These are phyloP conservation scores for Okamejei kenojei DNA, from an alignment of 2,797 vertebrate species.

Conservation along the genomic window DNA sequence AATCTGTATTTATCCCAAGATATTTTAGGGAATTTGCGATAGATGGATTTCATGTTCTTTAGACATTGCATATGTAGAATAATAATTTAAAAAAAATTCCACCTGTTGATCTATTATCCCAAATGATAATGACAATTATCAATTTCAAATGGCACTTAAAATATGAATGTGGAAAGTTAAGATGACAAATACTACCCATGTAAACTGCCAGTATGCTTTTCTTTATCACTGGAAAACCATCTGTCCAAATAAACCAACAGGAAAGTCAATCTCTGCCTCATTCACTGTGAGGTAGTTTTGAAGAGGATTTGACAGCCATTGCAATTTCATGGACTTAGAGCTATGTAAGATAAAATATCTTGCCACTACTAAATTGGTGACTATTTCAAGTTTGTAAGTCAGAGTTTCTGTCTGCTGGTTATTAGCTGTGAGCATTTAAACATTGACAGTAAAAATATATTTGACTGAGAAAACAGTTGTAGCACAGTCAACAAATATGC, in stretches of 20 bases:
- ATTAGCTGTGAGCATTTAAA: neutral
- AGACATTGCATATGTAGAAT: neutral
- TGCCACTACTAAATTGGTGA: neutral
- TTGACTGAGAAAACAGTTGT: neutral
- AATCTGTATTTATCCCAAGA: neutral
- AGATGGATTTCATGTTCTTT: neutral
- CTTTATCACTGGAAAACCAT: conserved; percentile 24
- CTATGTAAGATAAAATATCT: neutral
- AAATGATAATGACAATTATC: neutral
- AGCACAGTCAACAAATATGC: neutral
- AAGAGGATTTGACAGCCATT: neutral
- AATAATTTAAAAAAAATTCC: neutral
- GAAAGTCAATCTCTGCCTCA: neutral
- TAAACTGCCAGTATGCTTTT: neutral
- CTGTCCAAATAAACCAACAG: conserved; percentile 13
- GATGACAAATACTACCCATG: neutral
- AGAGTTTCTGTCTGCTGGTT: neutral
- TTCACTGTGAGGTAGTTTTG: neutral
- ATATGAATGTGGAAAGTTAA: neutral
- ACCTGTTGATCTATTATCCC: neutral
- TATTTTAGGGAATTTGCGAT: neutral
- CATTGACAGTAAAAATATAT: neutral
- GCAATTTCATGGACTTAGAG: neutral
- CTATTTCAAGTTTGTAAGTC: neutral
- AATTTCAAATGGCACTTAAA: neutral